These are phyloP conservation scores for Drosophila pseudoobscura DNA, from an alignment of 1,140 invertebrate genomes.

Conservation along the genomic window DNA sequence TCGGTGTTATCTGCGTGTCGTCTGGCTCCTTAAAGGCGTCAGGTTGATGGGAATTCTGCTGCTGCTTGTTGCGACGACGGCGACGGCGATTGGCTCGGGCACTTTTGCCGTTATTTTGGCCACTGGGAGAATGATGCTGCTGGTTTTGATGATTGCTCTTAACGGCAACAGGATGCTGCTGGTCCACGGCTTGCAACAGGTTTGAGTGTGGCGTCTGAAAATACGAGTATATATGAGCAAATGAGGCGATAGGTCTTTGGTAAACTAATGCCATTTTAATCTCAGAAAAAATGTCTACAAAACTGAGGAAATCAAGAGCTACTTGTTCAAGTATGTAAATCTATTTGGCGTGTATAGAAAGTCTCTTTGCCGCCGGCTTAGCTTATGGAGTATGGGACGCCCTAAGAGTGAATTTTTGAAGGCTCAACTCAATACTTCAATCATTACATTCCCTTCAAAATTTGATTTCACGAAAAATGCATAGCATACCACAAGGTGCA, in stretches of 20 bases:
- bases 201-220: constrained; percentile 43
- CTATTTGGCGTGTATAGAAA: too few relatives aligned
- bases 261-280: too few relatives aligned
- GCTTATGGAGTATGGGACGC: too few relatives aligned
- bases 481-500: background rate
- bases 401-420: too few relatives aligned
- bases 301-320: too few relatives aligned
- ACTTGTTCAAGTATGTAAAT: too few relatives aligned
- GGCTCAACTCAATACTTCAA: too few relatives aligned
- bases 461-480: background rate
- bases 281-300: too few relatives aligned
- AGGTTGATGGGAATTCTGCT: constrained; percentile 74
- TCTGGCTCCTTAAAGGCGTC: constrained; percentile 56
- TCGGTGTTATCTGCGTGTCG: constrained; percentile 66
- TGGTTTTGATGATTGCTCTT: constrained; percentile 47
- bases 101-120: constrained; percentile 70
- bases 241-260: too few relatives aligned
- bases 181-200: constrained; percentile 67
- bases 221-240: background rate
- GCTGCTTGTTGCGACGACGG: constrained; percentile 72
- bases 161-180: constrained; percentile 66
- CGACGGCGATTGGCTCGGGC: constrained; percentile 69
- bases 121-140: constrained; percentile 37
- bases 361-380: too few relatives aligned
- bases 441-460: too few relatives aligned